These are phyloP conservation scores for Pyrocoelia pectoralis DNA, from an alignment of 2,888 invertebrate genomes.

Conservation along the genomic window DNA sequence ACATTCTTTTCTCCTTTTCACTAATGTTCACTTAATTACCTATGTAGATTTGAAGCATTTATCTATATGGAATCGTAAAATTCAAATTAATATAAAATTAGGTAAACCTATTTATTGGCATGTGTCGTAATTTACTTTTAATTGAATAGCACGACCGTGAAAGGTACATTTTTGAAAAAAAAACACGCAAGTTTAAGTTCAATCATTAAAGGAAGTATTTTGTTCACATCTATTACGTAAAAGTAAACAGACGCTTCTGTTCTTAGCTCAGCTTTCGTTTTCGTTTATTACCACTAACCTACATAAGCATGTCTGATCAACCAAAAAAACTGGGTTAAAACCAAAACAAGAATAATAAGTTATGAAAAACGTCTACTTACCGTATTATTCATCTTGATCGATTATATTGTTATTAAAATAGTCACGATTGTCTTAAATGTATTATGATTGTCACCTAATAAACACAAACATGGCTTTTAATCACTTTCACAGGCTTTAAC, in stretches of 20 bases:
- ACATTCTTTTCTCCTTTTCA: too few species aligned
- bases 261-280: conserved; percentile 38
- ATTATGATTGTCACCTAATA: conserved; percentile 15
- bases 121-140: background rate
- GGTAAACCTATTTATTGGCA: background rate
- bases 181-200: conserved; percentile 20
- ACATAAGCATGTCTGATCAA: conserved; percentile 28
- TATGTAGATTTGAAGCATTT: background rate
- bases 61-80: background rate
- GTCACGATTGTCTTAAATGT: background rate
- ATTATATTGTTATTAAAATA: background rate
- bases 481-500: background rate
- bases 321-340: conserved; percentile 20
- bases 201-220: background rate
- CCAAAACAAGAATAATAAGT: background rate
- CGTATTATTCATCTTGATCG: conserved; percentile 23
- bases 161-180: background rate
- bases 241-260: conserved; percentile 29
- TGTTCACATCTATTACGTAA: conserved; percentile 24
- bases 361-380: too few species aligned
- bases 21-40: background rate
- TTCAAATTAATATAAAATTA: background rate
- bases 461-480: conserved; percentile 5
- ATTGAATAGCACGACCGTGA: conserved; percentile 4
- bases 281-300: conserved; percentile 23